Base-by-base conservation (phyloP, 2,113 vertebrate species). In the Triplophysa siluroides region DNA sequence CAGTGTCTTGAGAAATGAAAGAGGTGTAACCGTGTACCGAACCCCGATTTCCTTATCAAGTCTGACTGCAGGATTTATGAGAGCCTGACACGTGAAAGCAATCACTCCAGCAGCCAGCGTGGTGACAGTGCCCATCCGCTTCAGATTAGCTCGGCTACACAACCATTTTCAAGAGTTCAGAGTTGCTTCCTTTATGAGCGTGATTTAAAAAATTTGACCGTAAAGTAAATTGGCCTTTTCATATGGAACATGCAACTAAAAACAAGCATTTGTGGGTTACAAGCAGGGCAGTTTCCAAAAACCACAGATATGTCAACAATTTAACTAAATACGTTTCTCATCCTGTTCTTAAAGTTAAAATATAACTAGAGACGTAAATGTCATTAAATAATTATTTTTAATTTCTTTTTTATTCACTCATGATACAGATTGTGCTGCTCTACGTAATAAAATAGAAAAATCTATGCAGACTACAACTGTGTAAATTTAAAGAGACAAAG, bases 111-210 rank as follows among this genome's bases (percentile, higher is more conserved):
- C 70, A 78, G 79, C 58, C 74, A 78, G 60, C 61, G 67, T 84
- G 75, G 69, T 81, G 79, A 84, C 76, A 64, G 43, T 60, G n/a
- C 78, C 83, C 69, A 78, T 65, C 52, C 56, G 75, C 75, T 78
- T 66, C 79, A 75, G 71, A 81, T 81, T 75, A 81, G 79, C 18
- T 10, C 65, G 63, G 56, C 60, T 75, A 63, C 54, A 47, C 56
- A 81, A 74, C 61, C 11, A 60, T 68, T 77, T 70, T 75, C 38
- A 71, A 75, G 43, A 12, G 45, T 66, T 65, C 71, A 74, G 19
- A 19, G 24, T 61, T 61, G 66, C 66, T 47, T 70, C 45, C 29
- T 75, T 83, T 74, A 77, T 21, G n/a, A 61, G 76, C 33, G 45
- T 19, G 62, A 65, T 65, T 75, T 10, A 71, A 71, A 61, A 21